phyloP scores from a whole-genome alignment of 2,888 invertebrate species.

The Trichacis sp. region DNA sequence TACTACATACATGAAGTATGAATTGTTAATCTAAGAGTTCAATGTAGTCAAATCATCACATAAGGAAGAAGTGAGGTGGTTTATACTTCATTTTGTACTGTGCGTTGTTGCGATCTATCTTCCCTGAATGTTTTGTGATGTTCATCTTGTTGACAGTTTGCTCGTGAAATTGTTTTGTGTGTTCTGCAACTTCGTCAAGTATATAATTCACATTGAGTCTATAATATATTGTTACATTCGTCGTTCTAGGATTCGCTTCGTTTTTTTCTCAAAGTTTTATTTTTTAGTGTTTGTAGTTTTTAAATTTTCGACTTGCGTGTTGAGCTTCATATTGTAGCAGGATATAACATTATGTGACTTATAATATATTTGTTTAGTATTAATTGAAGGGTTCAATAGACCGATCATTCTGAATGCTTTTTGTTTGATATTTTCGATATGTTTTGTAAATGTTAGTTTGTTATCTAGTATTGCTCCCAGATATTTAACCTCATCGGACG shows the following conservation, averaged over 20 bases:
- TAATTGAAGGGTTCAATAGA: not conserved
- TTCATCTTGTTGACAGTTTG: too few species aligned
- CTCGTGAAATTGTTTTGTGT: too few species aligned
- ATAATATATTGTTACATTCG: too few species aligned
- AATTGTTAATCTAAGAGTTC: too few species aligned
- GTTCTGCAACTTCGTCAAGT: too few species aligned
- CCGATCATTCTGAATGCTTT: not conserved
- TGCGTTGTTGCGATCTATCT: too few species aligned
- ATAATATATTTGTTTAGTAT: slow-evolving; percentile 3
- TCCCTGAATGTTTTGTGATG: too few species aligned
- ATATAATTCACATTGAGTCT: too few species aligned
- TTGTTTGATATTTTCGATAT: not conserved
- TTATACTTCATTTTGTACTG: too few species aligned
- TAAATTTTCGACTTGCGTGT: not conserved
- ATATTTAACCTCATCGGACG: not conserved
- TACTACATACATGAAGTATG: too few species aligned
- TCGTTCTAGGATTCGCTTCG: not conserved
- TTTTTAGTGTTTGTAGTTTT: slow-evolving; percentile 12
- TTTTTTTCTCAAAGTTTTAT: slow-evolving; percentile 12
- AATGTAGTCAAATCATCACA: too few species aligned
- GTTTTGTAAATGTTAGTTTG: not conserved
- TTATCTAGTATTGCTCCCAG: slow-evolving; percentile 4
- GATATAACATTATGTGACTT: slow-evolving; percentile 6
- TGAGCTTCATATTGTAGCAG: slow-evolving; percentile 7
- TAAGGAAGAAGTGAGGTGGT: too few species aligned